Evolutionary conservation across 2,888 invertebrate species (phyloP).

Genomic region (Coecobrya sp.): DNA sequence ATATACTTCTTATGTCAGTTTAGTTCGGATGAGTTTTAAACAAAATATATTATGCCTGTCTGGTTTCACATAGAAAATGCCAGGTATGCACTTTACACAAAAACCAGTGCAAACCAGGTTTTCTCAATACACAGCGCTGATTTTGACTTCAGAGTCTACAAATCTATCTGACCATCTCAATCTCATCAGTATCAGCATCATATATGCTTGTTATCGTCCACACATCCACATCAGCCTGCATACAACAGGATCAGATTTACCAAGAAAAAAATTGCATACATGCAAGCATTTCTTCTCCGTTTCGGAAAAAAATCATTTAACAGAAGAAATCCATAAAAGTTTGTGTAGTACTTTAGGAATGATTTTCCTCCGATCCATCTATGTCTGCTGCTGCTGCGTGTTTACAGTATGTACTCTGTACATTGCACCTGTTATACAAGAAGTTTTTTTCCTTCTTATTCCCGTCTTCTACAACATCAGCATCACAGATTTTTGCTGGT

Average conservation of each 20-base stretch:
- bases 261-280: constrained; percentile 3
- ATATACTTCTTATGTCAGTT: constrained; percentile 15
- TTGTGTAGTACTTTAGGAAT: not conserved
- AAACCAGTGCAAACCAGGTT: constrained; percentile 44
- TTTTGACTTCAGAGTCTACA: not conserved
- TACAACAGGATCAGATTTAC: constrained; percentile 6
- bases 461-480: not conserved
- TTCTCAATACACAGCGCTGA: not conserved
- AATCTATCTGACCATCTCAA: constrained; percentile 42
- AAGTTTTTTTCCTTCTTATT: not conserved
- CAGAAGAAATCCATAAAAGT: not conserved
- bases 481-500: not conserved
- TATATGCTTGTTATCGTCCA: not conserved
- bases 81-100: constrained; percentile 11
- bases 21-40: not conserved
- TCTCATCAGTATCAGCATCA: constrained; percentile 6
- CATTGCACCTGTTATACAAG: not conserved
- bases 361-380: constrained; percentile 12
- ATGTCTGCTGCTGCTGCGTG: constrained; percentile 2
- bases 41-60: constrained; percentile 16
- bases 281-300: not conserved
- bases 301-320: not conserved
- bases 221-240: constrained; percentile 9
- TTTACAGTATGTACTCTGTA: not conserved
- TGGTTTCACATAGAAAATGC: constrained; percentile 39